phyloP scores from a whole-genome alignment of 2,888 invertebrate genomes.

The Lymantria dispar region DNA sequence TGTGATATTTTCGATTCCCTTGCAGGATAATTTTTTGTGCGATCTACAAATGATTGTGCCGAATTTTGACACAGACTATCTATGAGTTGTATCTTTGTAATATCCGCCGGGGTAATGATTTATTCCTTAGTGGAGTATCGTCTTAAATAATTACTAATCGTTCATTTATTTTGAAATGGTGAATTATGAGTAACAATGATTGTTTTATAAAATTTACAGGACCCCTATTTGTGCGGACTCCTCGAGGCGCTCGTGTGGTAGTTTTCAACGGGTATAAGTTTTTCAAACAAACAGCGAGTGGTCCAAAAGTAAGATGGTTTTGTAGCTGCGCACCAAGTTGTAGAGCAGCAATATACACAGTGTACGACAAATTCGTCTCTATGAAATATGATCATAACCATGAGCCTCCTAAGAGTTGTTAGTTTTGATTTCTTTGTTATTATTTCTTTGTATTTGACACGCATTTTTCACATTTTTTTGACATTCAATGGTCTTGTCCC shows the following conservation, averaged over 20 bases:
- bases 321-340: conserved; percentile 32
- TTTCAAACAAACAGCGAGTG: conserved; percentile 20
- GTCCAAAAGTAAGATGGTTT: conserved; percentile 32
- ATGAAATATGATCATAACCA: conserved; percentile 8
- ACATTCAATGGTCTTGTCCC: too few species aligned
- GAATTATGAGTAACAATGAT: not conserved
- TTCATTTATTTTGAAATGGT: too few species aligned
- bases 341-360: conserved; percentile 29
- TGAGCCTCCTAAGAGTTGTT: not conserved
- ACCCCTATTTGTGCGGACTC: conserved; percentile 3
- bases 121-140: too few species aligned
- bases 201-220: conserved; percentile 6
- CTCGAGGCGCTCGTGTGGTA: conserved; percentile 29
- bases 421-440: not conserved
- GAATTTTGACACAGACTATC: too few species aligned
- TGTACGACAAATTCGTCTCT: conserved; percentile 7
- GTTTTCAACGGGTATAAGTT: conserved; percentile 31
- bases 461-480: too few species aligned
- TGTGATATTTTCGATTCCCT: too few species aligned
- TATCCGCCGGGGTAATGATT: too few species aligned
- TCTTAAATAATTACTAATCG: too few species aligned
- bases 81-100: too few species aligned
- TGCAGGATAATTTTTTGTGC: too few species aligned
- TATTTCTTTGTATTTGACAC: too few species aligned
- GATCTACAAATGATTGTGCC: too few species aligned